Conservation (phyloP, 2,113 vertebrate species). For the Cyanoderma ruficeps region DNA sequence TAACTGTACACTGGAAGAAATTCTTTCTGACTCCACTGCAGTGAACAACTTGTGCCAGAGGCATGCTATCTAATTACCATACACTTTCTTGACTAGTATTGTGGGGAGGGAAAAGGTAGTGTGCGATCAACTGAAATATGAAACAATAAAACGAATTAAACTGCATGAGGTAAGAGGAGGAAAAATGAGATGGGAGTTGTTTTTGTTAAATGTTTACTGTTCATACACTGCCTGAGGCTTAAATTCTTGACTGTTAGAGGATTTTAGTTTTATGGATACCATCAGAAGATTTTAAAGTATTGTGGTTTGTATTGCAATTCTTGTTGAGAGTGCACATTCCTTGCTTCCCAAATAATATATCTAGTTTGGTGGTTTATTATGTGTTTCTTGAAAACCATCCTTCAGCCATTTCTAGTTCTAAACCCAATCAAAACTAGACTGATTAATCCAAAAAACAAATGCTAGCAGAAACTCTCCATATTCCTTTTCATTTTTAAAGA, state of each 20-base stretch:
- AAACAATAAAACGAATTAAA: constrained; percentile 9
- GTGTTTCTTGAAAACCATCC: background rate
- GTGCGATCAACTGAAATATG: background rate
- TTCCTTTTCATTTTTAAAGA: background rate
- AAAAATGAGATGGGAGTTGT: background rate
- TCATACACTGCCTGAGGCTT: background rate
- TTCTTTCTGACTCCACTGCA: constrained; percentile 6
- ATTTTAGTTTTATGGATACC: background rate
- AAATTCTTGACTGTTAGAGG: constrained; percentile 24
- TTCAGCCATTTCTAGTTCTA: background rate
- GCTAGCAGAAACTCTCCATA: background rate
- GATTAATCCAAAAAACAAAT: background rate
- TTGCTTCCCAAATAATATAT: background rate
- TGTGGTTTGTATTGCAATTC: background rate
- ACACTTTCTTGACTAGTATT: background rate
- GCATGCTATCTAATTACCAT: constrained; percentile 35
- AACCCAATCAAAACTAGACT: background rate
- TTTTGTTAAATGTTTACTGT: background rate
- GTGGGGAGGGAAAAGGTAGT: background rate
- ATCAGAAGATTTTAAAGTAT: background rate
- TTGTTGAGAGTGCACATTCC: background rate
- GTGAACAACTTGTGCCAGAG: constrained; percentile 23
- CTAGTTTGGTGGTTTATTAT: background rate
- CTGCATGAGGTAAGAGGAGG: background rate
- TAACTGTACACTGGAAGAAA: background rate